Conservation (phyloP, 2,888 invertebrate genomes). For the Lymantria monacha region DNA sequence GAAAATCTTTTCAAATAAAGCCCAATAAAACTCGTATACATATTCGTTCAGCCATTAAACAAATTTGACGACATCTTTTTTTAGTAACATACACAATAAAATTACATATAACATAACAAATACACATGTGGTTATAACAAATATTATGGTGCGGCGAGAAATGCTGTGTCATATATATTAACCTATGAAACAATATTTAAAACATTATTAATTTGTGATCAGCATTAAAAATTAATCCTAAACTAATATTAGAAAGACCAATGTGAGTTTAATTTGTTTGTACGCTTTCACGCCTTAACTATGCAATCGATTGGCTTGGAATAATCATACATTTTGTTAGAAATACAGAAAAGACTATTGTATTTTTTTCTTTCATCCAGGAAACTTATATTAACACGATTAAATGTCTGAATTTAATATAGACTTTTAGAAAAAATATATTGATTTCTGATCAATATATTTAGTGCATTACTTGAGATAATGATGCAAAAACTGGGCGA, state of each 20-base stretch:
- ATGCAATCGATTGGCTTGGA: too few relatives aligned
- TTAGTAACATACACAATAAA: neutral
- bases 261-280: neutral
- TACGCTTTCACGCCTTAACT: neutral
- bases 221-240: neutral
- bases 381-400: too few relatives aligned
- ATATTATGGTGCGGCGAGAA: slow-evolving; percentile 9
- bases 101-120: neutral
- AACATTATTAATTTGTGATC: neutral
- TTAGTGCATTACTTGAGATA: too few relatives aligned
- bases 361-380: too few relatives aligned
- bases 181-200: neutral
- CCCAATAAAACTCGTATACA: too few relatives aligned
- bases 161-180: slow-evolving; percentile 9
- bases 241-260: neutral
- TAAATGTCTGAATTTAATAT: too few relatives aligned
- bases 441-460: too few relatives aligned
- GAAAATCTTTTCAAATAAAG: too few relatives aligned
- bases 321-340: too few relatives aligned
- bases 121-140: neutral
- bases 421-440: too few relatives aligned
- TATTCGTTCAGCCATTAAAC: neutral
- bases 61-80: neutral
- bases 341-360: too few relatives aligned
- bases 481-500: too few relatives aligned